Conservation (phyloP, 2,888 invertebrate species). For the Ametastegia equiseti region DNA sequence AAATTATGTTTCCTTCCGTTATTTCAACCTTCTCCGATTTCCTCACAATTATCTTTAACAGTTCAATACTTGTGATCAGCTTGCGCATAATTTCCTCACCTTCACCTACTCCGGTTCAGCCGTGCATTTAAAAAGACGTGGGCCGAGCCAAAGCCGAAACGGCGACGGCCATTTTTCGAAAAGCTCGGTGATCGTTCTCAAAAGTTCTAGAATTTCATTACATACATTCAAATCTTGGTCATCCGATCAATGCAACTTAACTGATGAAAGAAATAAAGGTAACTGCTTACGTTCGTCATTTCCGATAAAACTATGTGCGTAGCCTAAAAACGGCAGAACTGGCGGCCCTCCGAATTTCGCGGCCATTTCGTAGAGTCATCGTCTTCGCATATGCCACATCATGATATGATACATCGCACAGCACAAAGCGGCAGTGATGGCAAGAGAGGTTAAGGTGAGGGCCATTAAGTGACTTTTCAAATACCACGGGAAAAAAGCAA, state of each 20-base stretch:
- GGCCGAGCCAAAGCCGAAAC: neutral
- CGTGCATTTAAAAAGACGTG: neutral
- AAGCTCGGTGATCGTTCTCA: neutral
- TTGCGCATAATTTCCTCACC: neutral
- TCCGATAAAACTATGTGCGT: neutral
- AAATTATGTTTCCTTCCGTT: too few relatives aligned
- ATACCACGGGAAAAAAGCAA: too few relatives aligned
- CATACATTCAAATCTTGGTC: neutral
- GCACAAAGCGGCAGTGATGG: neutral
- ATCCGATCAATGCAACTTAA: too few relatives aligned
- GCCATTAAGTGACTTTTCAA: slow-evolving; percentile 74
- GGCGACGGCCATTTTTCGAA: neutral
- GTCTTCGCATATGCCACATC: neutral
- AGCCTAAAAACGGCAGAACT: slow-evolving; percentile 9
- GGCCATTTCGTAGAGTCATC: neutral
- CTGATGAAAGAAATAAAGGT: too few relatives aligned
- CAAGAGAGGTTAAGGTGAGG: too few relatives aligned
- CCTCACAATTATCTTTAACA: too few relatives aligned
- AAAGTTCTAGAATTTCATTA: neutral
- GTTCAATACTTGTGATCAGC: neutral
- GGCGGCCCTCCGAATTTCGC: neutral
- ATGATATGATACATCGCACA: neutral
- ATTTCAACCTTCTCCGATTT: too few relatives aligned
- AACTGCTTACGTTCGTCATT: neutral
- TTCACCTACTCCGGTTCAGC: neutral